Evolutionary conservation across 2,113 vertebrate species (phyloP), one percentile per base, ranked within the genome.

Genomic region (Colinus virginianus): DNA sequence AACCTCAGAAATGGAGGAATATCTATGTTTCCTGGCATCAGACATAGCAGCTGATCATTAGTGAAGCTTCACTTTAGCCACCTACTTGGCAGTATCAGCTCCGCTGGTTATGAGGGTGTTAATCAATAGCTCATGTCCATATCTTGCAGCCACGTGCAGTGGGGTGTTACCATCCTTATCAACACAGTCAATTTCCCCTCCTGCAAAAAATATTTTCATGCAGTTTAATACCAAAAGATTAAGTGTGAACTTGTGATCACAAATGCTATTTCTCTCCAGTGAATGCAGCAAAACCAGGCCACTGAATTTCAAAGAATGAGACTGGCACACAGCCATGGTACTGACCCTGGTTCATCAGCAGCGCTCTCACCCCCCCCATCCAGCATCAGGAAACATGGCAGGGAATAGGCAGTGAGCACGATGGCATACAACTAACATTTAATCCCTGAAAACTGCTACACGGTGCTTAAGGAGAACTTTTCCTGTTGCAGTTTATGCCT

Each of bases 161-260:
- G 99, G 99, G 2, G 99, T 99, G 97, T 99, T 99, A 17, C 99
- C 99, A 21, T 99, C 99, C 87, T 99, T 99, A 96, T 99, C 99
- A 91, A 99, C 97, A 42, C 98, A 98, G 98, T 99, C 99, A 1
- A 99, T 99, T 97, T 99, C 98, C 13, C 98, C 99, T 55, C 99
- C 99, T 99, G 95, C 48, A 98, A 97, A 71, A 96, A 59, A 97
- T 15, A 91, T 95, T 96, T 95, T 40, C 77, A 90, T 15, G 76
- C 6, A 63, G 69, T 42, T 80, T 84, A 88, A 93, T 10, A 32
- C 46, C 30, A 28, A 76, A 64, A 72, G 84, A 43, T 34, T 48
- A 87, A 51, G 19, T 30, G 5, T 15, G 36, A 93, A 74, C 55
- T 70, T 87, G 30, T 21, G 17, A 16, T 26, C 18, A 45, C 9